Percentiles rank a stretch among this genome's conserved stretches.
Evolutionary conservation across 2,888 invertebrate genomes (phyloP).

Genomic region (Stenichneumon culpator): DNA sequence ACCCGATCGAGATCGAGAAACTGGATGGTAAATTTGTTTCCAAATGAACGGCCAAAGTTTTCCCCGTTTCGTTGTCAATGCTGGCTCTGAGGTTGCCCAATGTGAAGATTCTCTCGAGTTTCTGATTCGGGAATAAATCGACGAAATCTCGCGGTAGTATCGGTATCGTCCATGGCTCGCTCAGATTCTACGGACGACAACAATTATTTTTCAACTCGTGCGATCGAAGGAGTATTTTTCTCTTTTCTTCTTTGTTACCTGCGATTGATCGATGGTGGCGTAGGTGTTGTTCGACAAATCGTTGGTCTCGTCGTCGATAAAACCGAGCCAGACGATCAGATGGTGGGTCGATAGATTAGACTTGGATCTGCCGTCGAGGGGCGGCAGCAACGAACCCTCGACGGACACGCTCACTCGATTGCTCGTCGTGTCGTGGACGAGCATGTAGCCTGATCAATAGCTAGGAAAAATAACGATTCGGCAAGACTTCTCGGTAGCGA

Average conservation of each 20-base stretch:
- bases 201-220: conserved; percentile 22
- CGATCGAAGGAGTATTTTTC: not conserved
- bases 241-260: conserved; percentile 12
- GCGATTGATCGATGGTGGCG: conserved; percentile 15
- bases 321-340: conserved; percentile 86
- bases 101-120: conserved; percentile 84
- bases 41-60: conserved; percentile 81
- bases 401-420: conserved; percentile 86
- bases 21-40: conserved; percentile 85
- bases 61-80: conserved; percentile 68
- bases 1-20: conserved; percentile 87
- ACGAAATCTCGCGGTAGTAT: conserved; percentile 87
- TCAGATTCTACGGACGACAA: conserved; percentile 85
- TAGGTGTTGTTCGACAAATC: conserved; percentile 24
- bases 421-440: conserved; percentile 79
- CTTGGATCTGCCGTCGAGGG: conserved; percentile 81
- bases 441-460: conserved; percentile 72
- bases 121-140: conserved; percentile 87
- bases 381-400: conserved; percentile 88
- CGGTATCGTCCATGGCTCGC: conserved; percentile 88
- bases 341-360: conserved; percentile 85
- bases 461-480: conserved; percentile 43
- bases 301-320: conserved; percentile 76
- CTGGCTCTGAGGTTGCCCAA: conserved; percentile 76
- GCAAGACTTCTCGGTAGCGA: conserved; percentile 20